A percentile compares a stretch with the other conserved stretches of the same genome.
These are phyloP conservation scores for Neodiprion pinetum DNA, from an alignment of 1,140 invertebrate genomes.

Conservation along the genomic window DNA sequence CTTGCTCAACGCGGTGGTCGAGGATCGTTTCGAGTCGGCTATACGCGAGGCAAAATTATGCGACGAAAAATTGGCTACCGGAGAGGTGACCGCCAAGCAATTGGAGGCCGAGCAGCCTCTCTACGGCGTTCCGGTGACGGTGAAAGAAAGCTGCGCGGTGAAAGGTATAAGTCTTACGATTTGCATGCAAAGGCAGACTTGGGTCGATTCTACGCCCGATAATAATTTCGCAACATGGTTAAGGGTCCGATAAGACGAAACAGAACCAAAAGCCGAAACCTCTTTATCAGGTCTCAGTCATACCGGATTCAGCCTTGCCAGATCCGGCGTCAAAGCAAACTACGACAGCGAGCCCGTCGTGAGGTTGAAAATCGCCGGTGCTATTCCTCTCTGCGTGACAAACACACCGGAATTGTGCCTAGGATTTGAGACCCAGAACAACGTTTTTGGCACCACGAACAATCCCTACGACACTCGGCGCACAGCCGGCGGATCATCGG, in stretches of 20 bases:
- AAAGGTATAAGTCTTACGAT: conserved; percentile 62
- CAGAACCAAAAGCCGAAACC: no score
- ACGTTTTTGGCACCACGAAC: conserved; percentile 73
- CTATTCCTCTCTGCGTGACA: conserved; percentile 80
- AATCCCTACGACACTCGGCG: conserved; percentile 79
- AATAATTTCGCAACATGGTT: not conserved
- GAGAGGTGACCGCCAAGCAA: conserved; percentile 46
- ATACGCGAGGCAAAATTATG: conserved; percentile 70
- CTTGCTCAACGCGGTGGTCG: conserved; percentile 76
- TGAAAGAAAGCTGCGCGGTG: conserved; percentile 76
- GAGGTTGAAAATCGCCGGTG: conserved; percentile 71
- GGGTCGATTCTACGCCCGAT: not conserved
- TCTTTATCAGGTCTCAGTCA: conserved; percentile 66
- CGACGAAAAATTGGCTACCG: conserved; percentile 63
- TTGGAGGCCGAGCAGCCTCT: conserved; percentile 68
- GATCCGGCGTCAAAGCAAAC: conserved; percentile 64
- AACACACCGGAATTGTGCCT: conserved; percentile 83
- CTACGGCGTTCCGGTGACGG: conserved; percentile 80
- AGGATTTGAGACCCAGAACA: conserved; percentile 74
- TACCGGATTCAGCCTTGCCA: conserved; percentile 68
- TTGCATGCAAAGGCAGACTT: not conserved
- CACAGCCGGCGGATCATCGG: conserved; percentile 78
- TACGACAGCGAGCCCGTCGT: conserved; percentile 70
- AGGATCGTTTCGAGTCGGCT: conserved; percentile 73
- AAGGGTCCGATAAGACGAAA: not conserved